phyloP scores from a whole-genome alignment of 2,888 invertebrate genomes.

The Dicyrtomina minuta region DNA sequence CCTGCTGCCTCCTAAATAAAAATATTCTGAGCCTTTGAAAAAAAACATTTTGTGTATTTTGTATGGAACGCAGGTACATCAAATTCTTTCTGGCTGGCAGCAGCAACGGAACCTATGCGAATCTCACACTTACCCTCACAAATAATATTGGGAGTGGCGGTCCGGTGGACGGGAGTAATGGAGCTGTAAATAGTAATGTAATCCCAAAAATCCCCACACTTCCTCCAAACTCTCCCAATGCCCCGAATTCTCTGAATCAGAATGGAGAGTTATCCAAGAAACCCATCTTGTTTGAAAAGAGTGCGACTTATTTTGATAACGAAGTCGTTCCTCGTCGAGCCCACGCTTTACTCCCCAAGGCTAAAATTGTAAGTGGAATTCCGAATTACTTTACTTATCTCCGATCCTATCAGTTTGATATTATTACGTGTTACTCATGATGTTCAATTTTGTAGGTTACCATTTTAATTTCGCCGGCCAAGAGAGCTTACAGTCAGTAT shows the following conservation, averaged over 20 bases:
- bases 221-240: too few relatives aligned
- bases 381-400: background rate
- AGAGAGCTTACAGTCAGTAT: slow-evolving; percentile 93
- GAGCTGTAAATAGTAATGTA: too few relatives aligned
- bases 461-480: slow-evolving; percentile 83
- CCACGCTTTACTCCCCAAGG: slow-evolving; percentile 84
- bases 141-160: slow-evolving; percentile 43
- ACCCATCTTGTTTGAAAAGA: slow-evolving; percentile 83
- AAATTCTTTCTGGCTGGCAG: slow-evolving; percentile 79
- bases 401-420: background rate
- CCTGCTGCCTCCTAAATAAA: too few relatives aligned
- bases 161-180: background rate
- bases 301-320: slow-evolving; percentile 98
- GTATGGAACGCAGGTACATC: too few relatives aligned
- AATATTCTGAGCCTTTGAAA: too few relatives aligned
- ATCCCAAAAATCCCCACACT: too few relatives aligned
- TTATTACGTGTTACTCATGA: background rate
- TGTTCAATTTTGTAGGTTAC: slow-evolving; percentile 60
- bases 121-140: slow-evolving; percentile 47
- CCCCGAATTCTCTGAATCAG: too few relatives aligned
- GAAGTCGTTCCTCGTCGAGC: slow-evolving; percentile 86
- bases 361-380: slow-evolving; percentile 69
- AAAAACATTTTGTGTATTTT: too few relatives aligned
- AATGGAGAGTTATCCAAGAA: slow-evolving; percentile 24
- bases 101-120: slow-evolving; percentile 15